Percentiles rank a stretch among this genome's conserved stretches.
phyloP scores from a whole-genome alignment of 2,888 invertebrate genomes.

The Sthenelais limicola region DNA sequence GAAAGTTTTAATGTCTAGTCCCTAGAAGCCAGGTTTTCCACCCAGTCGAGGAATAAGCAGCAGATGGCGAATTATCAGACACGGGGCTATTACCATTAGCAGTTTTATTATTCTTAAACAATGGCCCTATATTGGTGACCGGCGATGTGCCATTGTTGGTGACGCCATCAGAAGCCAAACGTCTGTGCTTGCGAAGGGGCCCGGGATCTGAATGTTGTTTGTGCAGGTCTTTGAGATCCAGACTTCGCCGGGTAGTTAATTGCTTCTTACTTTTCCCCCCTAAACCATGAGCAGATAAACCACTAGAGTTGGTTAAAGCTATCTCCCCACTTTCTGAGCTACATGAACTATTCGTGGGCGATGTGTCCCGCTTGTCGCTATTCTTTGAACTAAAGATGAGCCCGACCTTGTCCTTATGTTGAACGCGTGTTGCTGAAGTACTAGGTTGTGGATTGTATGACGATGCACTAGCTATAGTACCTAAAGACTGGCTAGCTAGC shows the following conservation, averaged over 20 bases:
- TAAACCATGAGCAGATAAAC: too few relatives aligned
- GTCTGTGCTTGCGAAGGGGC: background rate
- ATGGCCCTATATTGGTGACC: constrained; percentile 11
- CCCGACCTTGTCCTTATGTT: constrained; percentile 1
- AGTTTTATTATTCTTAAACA: background rate
- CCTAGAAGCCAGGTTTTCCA: constrained; percentile 17
- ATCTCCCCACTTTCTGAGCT: constrained; percentile 17
- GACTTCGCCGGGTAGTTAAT: constrained; percentile 23
- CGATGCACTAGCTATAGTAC: background rate
- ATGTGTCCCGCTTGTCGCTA: background rate
- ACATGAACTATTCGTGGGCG: background rate
- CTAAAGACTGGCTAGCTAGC: background rate
- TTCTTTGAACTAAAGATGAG: constrained; percentile 17
- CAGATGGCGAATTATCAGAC: background rate
- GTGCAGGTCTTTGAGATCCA: background rate
- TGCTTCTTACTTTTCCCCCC: too few relatives aligned
- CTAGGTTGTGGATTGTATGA: background rate
- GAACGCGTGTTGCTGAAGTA: constrained; percentile 1
- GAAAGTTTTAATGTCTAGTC: background rate
- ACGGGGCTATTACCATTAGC: background rate
- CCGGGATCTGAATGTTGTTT: background rate
- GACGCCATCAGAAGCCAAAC: background rate
- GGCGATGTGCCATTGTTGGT: constrained; percentile 6
- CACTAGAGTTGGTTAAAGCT: background rate
- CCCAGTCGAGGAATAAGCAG: background rate